Base-by-base conservation (phyloP, 2,113 vertebrate species). In the Steatornis caripensis region DNA sequence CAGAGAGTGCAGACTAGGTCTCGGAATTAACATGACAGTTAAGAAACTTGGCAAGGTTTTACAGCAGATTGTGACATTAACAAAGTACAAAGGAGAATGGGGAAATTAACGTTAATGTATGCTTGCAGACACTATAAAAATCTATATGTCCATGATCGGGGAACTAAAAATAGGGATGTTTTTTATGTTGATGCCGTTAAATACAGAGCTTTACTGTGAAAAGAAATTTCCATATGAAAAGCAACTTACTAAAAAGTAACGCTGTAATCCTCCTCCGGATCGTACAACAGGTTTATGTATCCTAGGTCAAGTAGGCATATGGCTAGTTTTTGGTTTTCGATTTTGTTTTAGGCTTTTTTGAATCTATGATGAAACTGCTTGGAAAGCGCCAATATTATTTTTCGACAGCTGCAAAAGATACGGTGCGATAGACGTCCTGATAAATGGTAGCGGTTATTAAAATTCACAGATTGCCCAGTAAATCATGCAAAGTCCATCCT, bases 21-120 rank as follows among this genome's bases (percentile, higher is more conserved):
- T 98, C 26, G 76, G 98, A 98, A 98, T 98, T 98, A 98, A 98
- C 98, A 98, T 98, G 98, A 98, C 98, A 98, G 98, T 98, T 98
- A 98, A 98, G 97, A 98, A 98, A 98, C 98, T 98, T 98, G 98
- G 98, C 98, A 97, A 98, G 98, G 97, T 97, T 98, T 98, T 97
- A 97, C 96, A 98, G 97, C 98, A 98, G 98, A 98, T 98, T 98
- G 98, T 98, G 98, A 98, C 98, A 98, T 98, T 98, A 98, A 97
- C 98, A 95, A 97, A 98, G 97, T 98, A 98, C 98, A 98, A 98
- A 98, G 97, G 98, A 97, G 98, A 98, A 97, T 95, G 94, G 97
- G 95, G 97, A 98, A 98, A 98, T 98, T 97, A 98, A 97, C 98
- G 95, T 98, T 98, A 98, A 98, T 98, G 97, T 97, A 96, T 97